Percentiles rank a stretch among this genome's conserved stretches.
Evolutionary conservation across 1,140 invertebrate genomes (phyloP).

Genomic region (Drosophila melanica): DNA sequence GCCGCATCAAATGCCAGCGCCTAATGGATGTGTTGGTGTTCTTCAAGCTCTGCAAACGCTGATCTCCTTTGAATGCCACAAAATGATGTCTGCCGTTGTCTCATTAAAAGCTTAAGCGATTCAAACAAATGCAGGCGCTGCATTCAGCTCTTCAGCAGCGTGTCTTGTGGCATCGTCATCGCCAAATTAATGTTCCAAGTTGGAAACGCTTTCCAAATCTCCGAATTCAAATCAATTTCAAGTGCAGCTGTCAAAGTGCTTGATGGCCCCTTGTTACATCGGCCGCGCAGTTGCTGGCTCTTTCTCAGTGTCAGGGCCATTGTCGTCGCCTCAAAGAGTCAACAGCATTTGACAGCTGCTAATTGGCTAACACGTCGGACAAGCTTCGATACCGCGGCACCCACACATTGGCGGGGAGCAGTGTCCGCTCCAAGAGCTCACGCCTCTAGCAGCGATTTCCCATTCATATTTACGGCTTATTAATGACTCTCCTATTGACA

Average conservation of each 20-base stretch:
- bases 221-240: constrained; percentile 51
- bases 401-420: constrained; percentile 39
- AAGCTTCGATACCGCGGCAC: constrained; percentile 25
- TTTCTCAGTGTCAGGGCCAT: constrained; percentile 60
- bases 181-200: constrained; percentile 25
- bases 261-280: constrained; percentile 14
- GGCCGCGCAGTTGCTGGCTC: constrained; percentile 5
- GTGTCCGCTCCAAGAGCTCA: constrained; percentile 37
- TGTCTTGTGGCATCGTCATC: constrained; percentile 38
- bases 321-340: constrained; percentile 42
- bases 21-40: constrained; percentile 31
- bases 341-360: constrained; percentile 78
- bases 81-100: constrained; percentile 42
- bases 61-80: constrained; percentile 61
- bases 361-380: constrained; percentile 69
- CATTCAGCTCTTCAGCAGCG: constrained; percentile 15
- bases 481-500: constrained; percentile 75
- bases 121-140: constrained; percentile 45
- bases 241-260: constrained; percentile 65
- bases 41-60: constrained; percentile 15
- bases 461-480: constrained; percentile 44
- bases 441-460: constrained; percentile 45
- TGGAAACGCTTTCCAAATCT: constrained; percentile 28
- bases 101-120: constrained; percentile 72
- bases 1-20: constrained; percentile 57